Evolutionary conservation across 2,113 vertebrate species (phyloP), one percentile per base, ranked within the genome.

Genomic region (Plecturocebus donacophilus): DNA sequence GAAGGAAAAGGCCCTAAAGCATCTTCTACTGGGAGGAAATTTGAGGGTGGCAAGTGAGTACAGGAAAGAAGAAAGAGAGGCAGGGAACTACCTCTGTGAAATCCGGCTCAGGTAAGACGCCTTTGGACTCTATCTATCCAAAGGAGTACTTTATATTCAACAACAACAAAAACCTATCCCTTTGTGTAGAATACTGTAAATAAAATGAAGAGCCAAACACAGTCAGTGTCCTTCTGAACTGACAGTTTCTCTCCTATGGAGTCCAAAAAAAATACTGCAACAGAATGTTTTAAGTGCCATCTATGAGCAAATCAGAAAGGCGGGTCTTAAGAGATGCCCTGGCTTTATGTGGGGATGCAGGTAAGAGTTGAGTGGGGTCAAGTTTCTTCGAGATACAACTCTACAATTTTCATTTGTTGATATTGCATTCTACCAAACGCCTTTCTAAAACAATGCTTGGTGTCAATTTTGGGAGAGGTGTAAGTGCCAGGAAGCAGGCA

Each of bases 401-500:
- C 30, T 8, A 68, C 19, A 61, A 52, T 47, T 86, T 70, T 93
- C 23, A 83, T 58, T 61, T 87, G 23, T 27, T 90, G 81, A 38
- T 58, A 42, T 5, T 35, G 10, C 3, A 84, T 45, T 91, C 77
- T 49, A 95, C 38, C 42, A 90, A 93, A 75, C 54, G n/a, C 23
- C 40, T 87, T 75, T 90, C 54, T 96, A 71, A 97, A 90, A 85
- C 38, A 90, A 52, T 52, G 16, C n/a, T 56, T 84, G 2, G 25
- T 76, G 35, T 61, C 6, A 10, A 11, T 81, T 27, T 75, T 54
- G 30, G 8, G 12, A 95, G 52, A 93, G 5, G 7, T 13, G 0
- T 54, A 73, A 80, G 20, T 56, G 23, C 27, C 81, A 97, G 70
- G 32, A 94, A 90, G 14, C 75, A 84, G 40, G 56, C 40, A 80